Evolutionary conservation across 2,113 vertebrate species (phyloP), one percentile per base, ranked within the genome.

Genomic region (Turdus rufiventris): DNA sequence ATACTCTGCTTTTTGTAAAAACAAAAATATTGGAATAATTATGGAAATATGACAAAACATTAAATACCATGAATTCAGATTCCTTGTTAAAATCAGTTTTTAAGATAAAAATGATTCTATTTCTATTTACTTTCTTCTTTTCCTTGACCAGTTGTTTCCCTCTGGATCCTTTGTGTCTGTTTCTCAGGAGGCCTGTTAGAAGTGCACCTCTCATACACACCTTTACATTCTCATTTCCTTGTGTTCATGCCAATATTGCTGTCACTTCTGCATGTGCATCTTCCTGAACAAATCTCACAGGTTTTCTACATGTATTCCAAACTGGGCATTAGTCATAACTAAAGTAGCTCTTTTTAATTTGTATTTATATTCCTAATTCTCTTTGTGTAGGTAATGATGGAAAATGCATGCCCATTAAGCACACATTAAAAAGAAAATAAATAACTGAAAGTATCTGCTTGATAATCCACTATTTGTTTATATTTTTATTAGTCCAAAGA

Each of bases 401-500:
- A 34, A 84, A 81, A 89, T 9, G 8, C 11, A 45, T 8, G 8
- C 14, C 36, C 8, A 25, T 73, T 47, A 61, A 57, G 6, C 26
- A 54, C 24, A 56, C 6, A 25, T 45, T 67, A 36, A 57, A 89
- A 74, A 48, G 14, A 71, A 48, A 10, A 66, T 9, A 16, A 3
- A 12, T 24, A 85, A 57, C 36, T 60, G 8, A 77, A 68, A 5
- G 8, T 68, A 58, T 11, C 43, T 73, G 28, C 40, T 89, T 80
- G 51, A 89, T 93, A 95, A 85, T 3, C 9, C 47, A 66, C 21
- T 43, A 51, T 11, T 72, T 79, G 13, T 47, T 78, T 51, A 25
- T 40, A 25, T 50, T 74, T 79, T 67, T 82, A 50, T 47, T 85
- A 62, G 63, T 87, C 20, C 34, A 73, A 97, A 79, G 26, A 61